phyloP scores from a whole-genome alignment of 2,113 vertebrate species.

The Oostethus manadensis region DNA sequence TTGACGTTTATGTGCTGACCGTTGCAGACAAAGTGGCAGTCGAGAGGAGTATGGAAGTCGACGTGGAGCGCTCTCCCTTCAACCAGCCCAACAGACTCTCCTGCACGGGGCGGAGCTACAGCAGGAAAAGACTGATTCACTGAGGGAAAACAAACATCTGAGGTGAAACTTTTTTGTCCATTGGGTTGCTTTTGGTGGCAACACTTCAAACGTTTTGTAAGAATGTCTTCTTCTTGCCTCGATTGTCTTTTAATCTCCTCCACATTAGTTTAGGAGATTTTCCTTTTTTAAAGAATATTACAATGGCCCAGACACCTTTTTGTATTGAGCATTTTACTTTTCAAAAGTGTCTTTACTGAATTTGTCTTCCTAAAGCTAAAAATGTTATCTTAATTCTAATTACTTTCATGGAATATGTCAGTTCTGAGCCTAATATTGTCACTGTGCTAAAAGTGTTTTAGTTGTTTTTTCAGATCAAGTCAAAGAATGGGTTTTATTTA shows the following conservation, averaged over 20 bases:
- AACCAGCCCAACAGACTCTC: slow-evolving; percentile 41
- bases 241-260: slow-evolving; percentile 3
- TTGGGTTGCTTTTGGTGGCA: slow-evolving; percentile 9
- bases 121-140: slow-evolving; percentile 82
- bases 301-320: background rate
- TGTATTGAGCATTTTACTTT: background rate
- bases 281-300: slow-evolving; percentile 2
- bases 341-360: background rate
- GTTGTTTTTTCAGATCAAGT: slow-evolving; percentile 23
- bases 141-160: slow-evolving; percentile 19
- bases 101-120: slow-evolving; percentile 69
- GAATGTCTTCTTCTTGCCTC: slow-evolving; percentile 2
- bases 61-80: slow-evolving; percentile 71
- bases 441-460: slow-evolving; percentile 30
- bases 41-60: slow-evolving; percentile 20
- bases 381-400: slow-evolving; percentile 3
- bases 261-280: background rate
- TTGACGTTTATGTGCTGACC: background rate
- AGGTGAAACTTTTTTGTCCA: background rate
- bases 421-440: slow-evolving; percentile 9
- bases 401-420: slow-evolving; percentile 27
- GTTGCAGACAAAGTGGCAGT: slow-evolving; percentile 42
- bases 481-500: slow-evolving; percentile 27
- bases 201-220: slow-evolving; percentile 11
- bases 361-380: slow-evolving; percentile 1